Conservation (phyloP, 2,888 invertebrate species). For the Halictus quadricinctus region DNA sequence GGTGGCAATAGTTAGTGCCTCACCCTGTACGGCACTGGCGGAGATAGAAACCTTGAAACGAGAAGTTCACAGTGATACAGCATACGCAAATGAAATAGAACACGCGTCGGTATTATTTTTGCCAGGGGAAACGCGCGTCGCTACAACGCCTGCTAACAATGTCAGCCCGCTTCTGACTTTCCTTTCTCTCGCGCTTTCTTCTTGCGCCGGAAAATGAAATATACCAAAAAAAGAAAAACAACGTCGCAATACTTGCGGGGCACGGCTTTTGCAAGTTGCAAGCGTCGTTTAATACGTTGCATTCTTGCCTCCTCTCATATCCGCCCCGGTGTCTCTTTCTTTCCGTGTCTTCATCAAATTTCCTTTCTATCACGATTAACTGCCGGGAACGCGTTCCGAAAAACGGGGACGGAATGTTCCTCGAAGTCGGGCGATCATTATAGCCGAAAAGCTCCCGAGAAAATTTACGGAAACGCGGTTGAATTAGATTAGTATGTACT, state of each 20-base stretch:
- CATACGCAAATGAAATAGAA: conserved; percentile 65
- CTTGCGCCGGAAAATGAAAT: conserved; percentile 23
- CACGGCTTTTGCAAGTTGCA: conserved; percentile 3
- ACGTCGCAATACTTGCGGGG: background rate
- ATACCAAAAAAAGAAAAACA: background rate
- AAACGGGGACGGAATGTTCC: background rate
- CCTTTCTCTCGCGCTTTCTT: conserved; percentile 54
- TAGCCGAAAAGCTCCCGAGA: background rate
- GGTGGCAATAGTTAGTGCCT: too few relatives aligned
- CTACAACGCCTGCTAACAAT: conserved; percentile 58
- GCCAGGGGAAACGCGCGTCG: conserved; percentile 23
- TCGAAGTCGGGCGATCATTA: background rate
- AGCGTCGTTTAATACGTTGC: background rate
- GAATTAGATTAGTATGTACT: background rate
- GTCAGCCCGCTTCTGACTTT: conserved; percentile 41
- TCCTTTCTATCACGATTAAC: conserved; percentile 31
- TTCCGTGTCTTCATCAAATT: conserved; percentile 30
- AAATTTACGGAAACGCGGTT: background rate
- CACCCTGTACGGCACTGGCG: background rate
- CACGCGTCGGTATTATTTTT: conserved; percentile 54
- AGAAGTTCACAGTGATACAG: conserved; percentile 54
- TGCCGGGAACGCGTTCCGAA: conserved; percentile 14
- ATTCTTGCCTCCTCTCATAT: background rate
- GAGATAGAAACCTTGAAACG: conserved; percentile 59
- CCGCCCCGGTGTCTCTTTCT: background rate